Conservation (phyloP, 1,140 invertebrate species). For the Antheraea mylitta region DNA sequence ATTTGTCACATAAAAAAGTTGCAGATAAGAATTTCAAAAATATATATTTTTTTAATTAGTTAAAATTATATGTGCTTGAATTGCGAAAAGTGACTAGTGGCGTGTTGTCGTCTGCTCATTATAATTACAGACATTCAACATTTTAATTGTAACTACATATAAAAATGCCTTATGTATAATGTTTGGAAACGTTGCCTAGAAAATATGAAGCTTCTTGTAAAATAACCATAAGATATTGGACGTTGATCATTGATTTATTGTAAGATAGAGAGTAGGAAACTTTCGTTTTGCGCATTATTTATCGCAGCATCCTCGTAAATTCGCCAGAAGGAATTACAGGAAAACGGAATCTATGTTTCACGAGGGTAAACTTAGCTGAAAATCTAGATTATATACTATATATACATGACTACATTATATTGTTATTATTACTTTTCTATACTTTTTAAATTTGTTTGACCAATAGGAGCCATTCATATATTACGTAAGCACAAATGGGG, state of each 20-base stretch:
- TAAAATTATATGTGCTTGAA: too few species aligned
- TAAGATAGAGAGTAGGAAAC: conserved; percentile 48
- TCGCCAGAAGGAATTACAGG: conserved; percentile 8
- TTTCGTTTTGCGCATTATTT: conserved; percentile 57
- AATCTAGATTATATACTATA: not conserved
- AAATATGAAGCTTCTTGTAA: conserved; percentile 19
- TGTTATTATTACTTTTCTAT: too few species aligned
- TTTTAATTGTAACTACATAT: not conserved
- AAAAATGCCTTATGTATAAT: not conserved
- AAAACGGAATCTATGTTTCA: conserved; percentile 25
- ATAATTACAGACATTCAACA: not conserved
- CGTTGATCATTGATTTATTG: conserved; percentile 62
- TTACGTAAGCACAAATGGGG: too few species aligned
- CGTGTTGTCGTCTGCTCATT: too few species aligned
- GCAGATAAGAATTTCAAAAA: too few species aligned
- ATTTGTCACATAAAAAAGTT: too few species aligned
- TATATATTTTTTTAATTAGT: too few species aligned
- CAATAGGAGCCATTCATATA: too few species aligned
- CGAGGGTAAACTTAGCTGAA: not conserved
- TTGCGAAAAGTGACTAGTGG: too few species aligned
- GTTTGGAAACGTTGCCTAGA: not conserved
- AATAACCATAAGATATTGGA: conserved; percentile 33
- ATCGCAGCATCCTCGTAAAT: conserved; percentile 42
- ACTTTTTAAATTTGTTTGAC: too few species aligned
- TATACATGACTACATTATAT: too few species aligned